These are phyloP conservation scores for Drosophila melanica DNA, from an alignment of 1,140 invertebrate species.

Conservation along the genomic window DNA sequence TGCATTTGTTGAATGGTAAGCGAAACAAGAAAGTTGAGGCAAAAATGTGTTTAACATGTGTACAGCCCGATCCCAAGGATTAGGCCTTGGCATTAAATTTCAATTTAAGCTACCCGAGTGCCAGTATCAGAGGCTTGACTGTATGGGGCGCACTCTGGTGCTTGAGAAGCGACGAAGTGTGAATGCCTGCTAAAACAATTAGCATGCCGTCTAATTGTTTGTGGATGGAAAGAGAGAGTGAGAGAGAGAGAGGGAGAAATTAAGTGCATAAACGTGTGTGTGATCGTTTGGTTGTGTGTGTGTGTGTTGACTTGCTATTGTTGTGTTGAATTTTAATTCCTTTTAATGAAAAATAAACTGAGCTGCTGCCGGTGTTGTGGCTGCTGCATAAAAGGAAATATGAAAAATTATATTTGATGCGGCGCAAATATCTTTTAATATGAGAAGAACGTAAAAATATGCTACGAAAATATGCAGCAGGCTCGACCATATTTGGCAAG, in stretches of 20 bases:
- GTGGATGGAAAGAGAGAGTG: constrained; percentile 15
- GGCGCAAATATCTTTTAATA: constrained; percentile 61
- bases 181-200: constrained; percentile 77
- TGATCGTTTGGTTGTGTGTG: background rate
- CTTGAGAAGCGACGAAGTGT: constrained; percentile 75
- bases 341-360: constrained; percentile 77
- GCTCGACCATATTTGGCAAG: constrained; percentile 24
- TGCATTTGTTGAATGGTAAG: constrained; percentile 19
- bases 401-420: constrained; percentile 63
- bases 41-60: constrained; percentile 80
- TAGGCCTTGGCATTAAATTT: constrained; percentile 72
- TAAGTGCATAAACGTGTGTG: constrained; percentile 7
- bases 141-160: background rate
- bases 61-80: constrained; percentile 64
- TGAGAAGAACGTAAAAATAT: background rate
- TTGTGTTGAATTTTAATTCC: constrained; percentile 60
- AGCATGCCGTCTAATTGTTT: constrained; percentile 75
- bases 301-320: constrained; percentile 19
- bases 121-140: constrained; percentile 19
- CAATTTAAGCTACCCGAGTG: constrained; percentile 71
- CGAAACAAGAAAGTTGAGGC: constrained; percentile 37
- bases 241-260: background rate
- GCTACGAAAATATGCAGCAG: background rate
- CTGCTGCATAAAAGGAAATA: constrained; percentile 30
- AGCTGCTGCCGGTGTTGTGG: constrained; percentile 38